Evolutionary conservation across 53 echinoderm and acorn worm genomes (phyloP).

Genomic region (Glandiceps talaboti): DNA sequence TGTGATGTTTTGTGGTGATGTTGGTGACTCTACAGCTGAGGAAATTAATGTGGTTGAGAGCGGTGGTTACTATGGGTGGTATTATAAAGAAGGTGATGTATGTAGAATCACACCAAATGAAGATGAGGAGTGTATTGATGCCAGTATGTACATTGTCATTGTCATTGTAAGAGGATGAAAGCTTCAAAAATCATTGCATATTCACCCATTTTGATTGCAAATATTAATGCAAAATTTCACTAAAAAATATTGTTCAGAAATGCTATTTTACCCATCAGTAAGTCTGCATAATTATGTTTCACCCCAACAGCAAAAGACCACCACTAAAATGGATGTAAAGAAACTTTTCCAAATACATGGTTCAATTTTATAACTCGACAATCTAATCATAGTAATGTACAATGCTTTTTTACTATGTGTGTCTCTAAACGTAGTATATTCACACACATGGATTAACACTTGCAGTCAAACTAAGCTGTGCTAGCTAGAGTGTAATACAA

Average conservation of each 20-base stretch:
- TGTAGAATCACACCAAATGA: not conserved
- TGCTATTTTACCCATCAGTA: not conserved
- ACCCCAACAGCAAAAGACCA: not conserved
- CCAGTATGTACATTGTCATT: not conserved
- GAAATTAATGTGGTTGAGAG: not conserved
- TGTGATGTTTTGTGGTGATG: not conserved
- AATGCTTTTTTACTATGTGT: too few species aligned
- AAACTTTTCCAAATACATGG: too few species aligned
- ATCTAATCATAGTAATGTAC: too few species aligned
- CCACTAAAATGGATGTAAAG: too few species aligned
- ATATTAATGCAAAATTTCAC: not conserved
- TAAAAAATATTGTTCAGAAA: not conserved
- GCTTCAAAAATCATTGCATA: too few species aligned
- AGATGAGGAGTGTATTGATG: not conserved
- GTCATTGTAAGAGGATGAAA: too few species aligned
- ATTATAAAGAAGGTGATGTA: not conserved
- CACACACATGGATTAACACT: too few species aligned
- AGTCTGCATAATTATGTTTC: not conserved
- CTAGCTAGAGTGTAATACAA: too few species aligned
- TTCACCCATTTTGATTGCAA: not conserved
- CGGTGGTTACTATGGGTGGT: not conserved
- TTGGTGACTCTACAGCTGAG: not conserved
- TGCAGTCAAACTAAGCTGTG: too few species aligned
- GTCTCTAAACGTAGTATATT: too few species aligned
- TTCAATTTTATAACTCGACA: too few species aligned